Base-by-base conservation (phyloP, 2,888 invertebrate genomes). In the Orthosia gothica region DNA sequence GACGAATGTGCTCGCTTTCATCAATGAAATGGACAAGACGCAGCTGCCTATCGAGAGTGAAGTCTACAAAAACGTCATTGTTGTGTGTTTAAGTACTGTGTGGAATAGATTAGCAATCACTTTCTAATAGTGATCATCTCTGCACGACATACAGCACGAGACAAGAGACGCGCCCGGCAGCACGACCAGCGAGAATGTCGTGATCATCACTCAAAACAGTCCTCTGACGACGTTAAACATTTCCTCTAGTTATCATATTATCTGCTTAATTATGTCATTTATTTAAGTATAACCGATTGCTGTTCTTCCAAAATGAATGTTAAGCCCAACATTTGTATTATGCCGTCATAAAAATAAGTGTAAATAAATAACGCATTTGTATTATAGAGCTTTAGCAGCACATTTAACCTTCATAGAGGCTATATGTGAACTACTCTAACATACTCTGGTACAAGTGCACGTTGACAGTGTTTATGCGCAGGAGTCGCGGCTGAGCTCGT, bases 51-150 rank as follows among this genome's bases (percentile, higher is more conserved):
- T 49, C 65, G 84, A 82, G 71, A 82, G 86, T 65, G 61, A 79
- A 65, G 58, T 55, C 52, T 64, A 77, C 72, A 77, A 74, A 74
- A 85, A 79, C 74, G 57, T 76, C 45, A 81, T 47, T 65, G 65
- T 61, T 61, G 50, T 59, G 20, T 66, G 79, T 15, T 40, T 40
- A 71, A 71, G 18, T 55, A 5, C 5, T 67, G 71, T 59, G 70
- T 66, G 63, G 73, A 68, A 65, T 65, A 71, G 70, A 70, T 72
- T 58, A 74, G 82, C 58, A 82, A 83, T 82, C 59, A 83, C 77
- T 83, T 73, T 78, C 81, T 79, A 77, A 74, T 74, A 49, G 74
- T n/a, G 69, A 79, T 70, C 78, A 76, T 81, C 74, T 72, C 64
- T 84, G 81, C 77, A 76, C 69, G 76, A 67, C 70, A 74, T 16